Conservation (phyloP, 2,888 invertebrate genomes). For the Drosophila mimetica region DNA sequence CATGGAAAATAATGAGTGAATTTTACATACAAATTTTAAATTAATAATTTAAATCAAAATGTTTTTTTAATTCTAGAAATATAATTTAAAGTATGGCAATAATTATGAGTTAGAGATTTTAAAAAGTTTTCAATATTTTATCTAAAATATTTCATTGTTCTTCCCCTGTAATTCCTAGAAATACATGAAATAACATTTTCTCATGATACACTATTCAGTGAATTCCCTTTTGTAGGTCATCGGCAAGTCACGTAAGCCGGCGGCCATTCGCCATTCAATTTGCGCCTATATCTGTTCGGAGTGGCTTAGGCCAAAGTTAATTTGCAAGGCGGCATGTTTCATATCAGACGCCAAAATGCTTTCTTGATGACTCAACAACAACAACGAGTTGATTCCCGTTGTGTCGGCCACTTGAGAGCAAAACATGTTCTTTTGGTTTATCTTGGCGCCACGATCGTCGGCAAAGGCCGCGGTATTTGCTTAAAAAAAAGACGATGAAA, state of each 20-base stretch:
- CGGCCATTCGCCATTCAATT: constrained; percentile 24
- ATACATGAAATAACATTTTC: not conserved
- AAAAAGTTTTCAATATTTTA: too few species aligned
- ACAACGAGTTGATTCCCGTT: constrained; percentile 49
- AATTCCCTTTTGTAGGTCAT: constrained; percentile 35
- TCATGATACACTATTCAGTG: not conserved
- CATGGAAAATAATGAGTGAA: not conserved
- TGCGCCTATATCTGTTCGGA: constrained; percentile 40
- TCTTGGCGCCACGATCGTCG: constrained; percentile 77
- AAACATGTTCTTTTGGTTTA: constrained; percentile 76
- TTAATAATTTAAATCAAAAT: too few species aligned
- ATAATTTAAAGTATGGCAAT: too few species aligned
- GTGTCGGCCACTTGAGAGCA: constrained; percentile 69
- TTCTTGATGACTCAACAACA: constrained; percentile 75
- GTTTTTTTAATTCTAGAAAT: too few species aligned
- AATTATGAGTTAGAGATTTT: too few species aligned
- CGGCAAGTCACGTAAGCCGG: constrained; percentile 23
- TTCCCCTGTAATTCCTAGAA: too few species aligned
- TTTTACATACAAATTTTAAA: too few species aligned
- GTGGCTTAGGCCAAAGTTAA: constrained; percentile 73
- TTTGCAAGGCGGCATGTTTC: constrained; percentile 76
- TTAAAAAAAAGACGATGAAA: constrained; percentile 46
- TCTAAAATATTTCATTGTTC: not conserved
- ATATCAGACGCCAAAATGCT: constrained; percentile 71
- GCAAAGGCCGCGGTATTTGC: constrained; percentile 68